A percentile compares a stretch with the other conserved stretches of the same genome.
These are phyloP conservation scores for Pollenia angustigena DNA, from an alignment of 2,888 invertebrate genomes.

Conservation along the genomic window DNA sequence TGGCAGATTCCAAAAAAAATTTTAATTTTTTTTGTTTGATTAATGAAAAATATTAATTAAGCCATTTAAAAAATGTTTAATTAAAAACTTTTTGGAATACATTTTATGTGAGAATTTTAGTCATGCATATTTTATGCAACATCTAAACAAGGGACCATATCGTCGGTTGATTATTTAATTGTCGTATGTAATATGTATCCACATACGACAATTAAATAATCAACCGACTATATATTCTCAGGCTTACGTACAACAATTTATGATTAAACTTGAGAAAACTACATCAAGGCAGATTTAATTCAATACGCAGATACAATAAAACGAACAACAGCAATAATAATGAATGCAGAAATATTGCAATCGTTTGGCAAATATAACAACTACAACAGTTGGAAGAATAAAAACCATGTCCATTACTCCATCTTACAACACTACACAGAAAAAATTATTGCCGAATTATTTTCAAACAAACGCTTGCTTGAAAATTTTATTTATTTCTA, in stretches of 20 bases:
- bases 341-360: conserved; percentile 65
- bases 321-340: conserved; percentile 13
- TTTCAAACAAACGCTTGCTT: too few relatives aligned
- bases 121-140: not conserved
- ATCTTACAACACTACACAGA: conserved; percentile 54
- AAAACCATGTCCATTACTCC: conserved; percentile 49
- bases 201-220: too few relatives aligned
- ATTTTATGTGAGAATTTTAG: conserved; percentile 6
- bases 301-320: not conserved
- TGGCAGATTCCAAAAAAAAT: too few relatives aligned
- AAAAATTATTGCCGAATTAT: too few relatives aligned
- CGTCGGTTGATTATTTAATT: too few relatives aligned
- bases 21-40: too few relatives aligned
- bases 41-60: not conserved
- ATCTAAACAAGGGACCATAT: not conserved
- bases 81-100: not conserved
- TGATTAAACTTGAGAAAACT: conserved; percentile 16
- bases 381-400: too few relatives aligned
- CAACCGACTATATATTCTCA: too few relatives aligned
- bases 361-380: too few relatives aligned
- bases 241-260: not conserved
- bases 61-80: not conserved
- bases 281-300: conserved; percentile 17
- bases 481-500: too few relatives aligned
- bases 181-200: too few relatives aligned